Conservation (phyloP, 2,113 vertebrate species). For the Burhinus oedicnemus region DNA sequence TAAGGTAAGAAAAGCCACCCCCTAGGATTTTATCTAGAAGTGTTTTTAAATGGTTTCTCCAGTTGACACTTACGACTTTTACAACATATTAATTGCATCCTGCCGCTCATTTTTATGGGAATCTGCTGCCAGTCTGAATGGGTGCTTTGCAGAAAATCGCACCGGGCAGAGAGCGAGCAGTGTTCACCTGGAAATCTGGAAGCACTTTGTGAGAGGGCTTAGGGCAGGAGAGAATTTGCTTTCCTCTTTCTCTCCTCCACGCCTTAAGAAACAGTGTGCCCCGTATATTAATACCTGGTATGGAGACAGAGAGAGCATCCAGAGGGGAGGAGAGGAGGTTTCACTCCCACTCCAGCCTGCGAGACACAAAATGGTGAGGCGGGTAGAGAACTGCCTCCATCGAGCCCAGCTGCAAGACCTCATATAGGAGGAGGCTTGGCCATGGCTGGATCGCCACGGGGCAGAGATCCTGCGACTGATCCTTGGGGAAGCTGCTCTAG, state of each 20-base stretch:
- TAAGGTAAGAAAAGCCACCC: not conserved
- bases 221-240: not conserved
- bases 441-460: not conserved
- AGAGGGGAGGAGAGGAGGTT: not conserved
- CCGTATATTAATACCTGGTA: not conserved
- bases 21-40: not conserved
- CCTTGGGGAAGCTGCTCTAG: constrained; percentile 4
- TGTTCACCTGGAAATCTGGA: constrained; percentile 19
- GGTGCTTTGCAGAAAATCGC: not conserved
- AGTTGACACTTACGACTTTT: not conserved
- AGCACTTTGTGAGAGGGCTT: not conserved
- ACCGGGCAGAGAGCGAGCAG: not conserved
- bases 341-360: not conserved
- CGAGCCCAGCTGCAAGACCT: constrained; percentile 34
- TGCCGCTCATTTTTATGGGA: not conserved
- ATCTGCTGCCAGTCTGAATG: not conserved
- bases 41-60: constrained; percentile 13
- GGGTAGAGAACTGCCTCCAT: constrained; percentile 40
- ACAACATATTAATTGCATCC: constrained; percentile 34
- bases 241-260: not conserved
- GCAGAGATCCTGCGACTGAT: not conserved
- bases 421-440: constrained; percentile 9
- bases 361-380: constrained; percentile 12
- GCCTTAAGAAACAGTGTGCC: not conserved
- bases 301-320: not conserved